Percentiles rank a stretch among this genome's conserved stretches.
These are phyloP conservation scores for human (Homo sapiens) DNA, from an alignment of 2,113 vertebrate species.

Conservation along the genomic window GRCh38 chr1:66226001-66226500, in stretches of 20 bases:
- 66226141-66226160: not conserved
- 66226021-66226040: not conserved
- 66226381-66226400: not conserved
- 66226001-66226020: not conserved
- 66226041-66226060: not conserved
- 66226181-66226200: not conserved
- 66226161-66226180: not conserved
- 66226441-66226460: not conserved
- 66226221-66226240: not conserved
- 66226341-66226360: not conserved
- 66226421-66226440: not conserved
- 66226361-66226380: not conserved
- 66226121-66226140: not conserved
- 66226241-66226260: not conserved
- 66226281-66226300: not conserved
- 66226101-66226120: not conserved
- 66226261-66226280: not conserved
- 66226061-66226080: not conserved
- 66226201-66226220: not conserved
- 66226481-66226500: not conserved
- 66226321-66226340: not conserved
- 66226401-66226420: not conserved
- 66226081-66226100: not conserved
- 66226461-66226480: not conserved
- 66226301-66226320: not conserved